phyloP scores from a whole-genome alignment of 64 coral and sea anemone species.

The Stichodactyla helianthus region DNA sequence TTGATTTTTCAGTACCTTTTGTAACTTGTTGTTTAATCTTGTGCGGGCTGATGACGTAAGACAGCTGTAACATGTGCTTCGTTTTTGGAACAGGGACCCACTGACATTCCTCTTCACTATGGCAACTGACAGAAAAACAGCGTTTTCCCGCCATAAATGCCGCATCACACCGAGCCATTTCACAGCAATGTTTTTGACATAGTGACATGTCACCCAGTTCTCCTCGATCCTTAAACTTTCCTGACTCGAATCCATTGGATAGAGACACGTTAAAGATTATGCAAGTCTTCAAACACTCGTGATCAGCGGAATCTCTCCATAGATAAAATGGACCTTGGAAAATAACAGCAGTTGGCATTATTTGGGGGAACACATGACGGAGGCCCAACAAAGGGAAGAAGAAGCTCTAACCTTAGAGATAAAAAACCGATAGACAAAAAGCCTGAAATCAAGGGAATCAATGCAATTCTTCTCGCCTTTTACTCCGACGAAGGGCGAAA shows the following conservation, averaged over 20 bases:
- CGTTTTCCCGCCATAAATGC: conserved; percentile 69
- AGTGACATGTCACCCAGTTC: conserved; percentile 40
- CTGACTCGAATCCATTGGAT: conserved; percentile 49
- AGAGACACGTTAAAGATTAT: conserved; percentile 78
- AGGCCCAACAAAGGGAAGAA: too few relatives aligned
- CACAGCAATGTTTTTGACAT: conserved; percentile 66
- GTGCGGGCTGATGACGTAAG: conserved; percentile 52
- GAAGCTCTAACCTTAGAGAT: too few relatives aligned
- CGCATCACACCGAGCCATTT: conserved; percentile 48
- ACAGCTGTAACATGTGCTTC: conserved; percentile 61
- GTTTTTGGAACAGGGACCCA: conserved; percentile 44
- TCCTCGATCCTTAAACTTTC: conserved; percentile 55
- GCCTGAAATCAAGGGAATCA: too few relatives aligned
- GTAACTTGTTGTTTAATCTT: conserved; percentile 10
- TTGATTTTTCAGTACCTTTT: not conserved
- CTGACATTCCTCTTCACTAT: conserved; percentile 41
- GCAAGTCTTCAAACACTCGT: conserved; percentile 48
- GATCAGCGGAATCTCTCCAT: not conserved
- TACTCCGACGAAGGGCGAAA: too few relatives aligned
- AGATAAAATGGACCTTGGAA: not conserved
- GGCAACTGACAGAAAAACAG: conserved; percentile 71
- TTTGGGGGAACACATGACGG: too few relatives aligned
- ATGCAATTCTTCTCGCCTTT: too few relatives aligned
- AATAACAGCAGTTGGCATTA: not conserved
- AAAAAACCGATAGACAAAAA: too few relatives aligned